These are phyloP conservation scores for Puntigrus tetrazona DNA, from an alignment of 2,113 vertebrate genomes.

Conservation along the genomic window DNA sequence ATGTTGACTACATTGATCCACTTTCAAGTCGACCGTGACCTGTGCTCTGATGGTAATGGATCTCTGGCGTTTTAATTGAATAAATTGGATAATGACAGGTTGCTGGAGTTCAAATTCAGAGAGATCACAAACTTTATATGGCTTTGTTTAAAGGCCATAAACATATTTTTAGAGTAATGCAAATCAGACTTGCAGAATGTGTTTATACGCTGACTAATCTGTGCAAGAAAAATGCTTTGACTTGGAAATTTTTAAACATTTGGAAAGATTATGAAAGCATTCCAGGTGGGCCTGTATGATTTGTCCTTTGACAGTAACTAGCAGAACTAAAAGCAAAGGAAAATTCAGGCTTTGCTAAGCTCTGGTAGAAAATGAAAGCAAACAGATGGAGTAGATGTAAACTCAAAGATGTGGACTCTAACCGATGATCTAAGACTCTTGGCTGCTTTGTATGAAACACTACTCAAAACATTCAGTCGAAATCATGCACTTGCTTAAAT, in stretches of 20 bases:
- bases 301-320: slow-evolving; percentile 38
- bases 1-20: slow-evolving; percentile 51
- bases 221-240: slow-evolving; percentile 22
- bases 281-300: slow-evolving; percentile 8
- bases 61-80: slow-evolving; percentile 46
- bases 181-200: slow-evolving; percentile 8
- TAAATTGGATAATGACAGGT: slow-evolving; percentile 44
- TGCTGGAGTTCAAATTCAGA: slow-evolving; percentile 37
- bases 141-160: slow-evolving; percentile 25
- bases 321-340: slow-evolving; percentile 45
- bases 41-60: slow-evolving; percentile 45
- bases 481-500: slow-evolving; percentile 15
- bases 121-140: slow-evolving; percentile 29
- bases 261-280: background rate
- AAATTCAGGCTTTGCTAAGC: slow-evolving; percentile 44
- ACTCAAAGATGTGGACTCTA: slow-evolving; percentile 28
- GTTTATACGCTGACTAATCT: background rate
- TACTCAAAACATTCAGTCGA: background rate
- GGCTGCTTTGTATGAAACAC: background rate
- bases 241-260: background rate
- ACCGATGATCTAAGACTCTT: background rate
- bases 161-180: slow-evolving; percentile 16
- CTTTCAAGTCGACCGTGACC: slow-evolving; percentile 43
- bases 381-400: slow-evolving; percentile 48
- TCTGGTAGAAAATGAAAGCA: slow-evolving; percentile 46